Base-by-base conservation (phyloP, 2,797 vertebrate species). In the Chaetophractus vellerosus region DNA sequence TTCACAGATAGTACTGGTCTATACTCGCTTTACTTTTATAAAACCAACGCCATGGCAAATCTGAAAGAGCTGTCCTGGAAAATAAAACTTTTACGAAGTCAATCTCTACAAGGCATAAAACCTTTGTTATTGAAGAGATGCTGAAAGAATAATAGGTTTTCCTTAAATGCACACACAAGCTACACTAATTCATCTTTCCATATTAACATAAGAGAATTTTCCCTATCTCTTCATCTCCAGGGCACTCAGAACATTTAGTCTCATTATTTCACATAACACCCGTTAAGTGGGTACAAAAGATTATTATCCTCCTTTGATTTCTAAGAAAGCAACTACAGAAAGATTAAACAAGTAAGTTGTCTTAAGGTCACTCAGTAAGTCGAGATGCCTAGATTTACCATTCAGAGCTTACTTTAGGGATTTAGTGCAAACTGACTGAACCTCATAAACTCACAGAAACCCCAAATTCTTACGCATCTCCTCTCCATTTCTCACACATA, bases 251-350 rank as follows among this genome's bases (percentile, higher is more conserved):
- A 88, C 63, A 81, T 87, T 96, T 92, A 61, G 83, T 90, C 86
- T 96, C 76, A 93, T 93, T 95, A 90, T 88, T 96, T 94, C 84
- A 87, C 2, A 50, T 55, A 90, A 66, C 19, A 83, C 23, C 48
- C 15, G 23, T 90, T 96, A 96, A 84, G 41, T 95, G 81, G 81
- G 36, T 63, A 94, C 68, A 88, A 82, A 93, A 90, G 84, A 88
- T 94, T 76, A 95, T 79, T 91, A 96, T 69, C 55, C 36, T 91
- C 45, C 63, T 94, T 90, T 85, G 57, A 88, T 86, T 97, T 96
- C 91, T 79, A 96, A 94, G 91, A 94, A 96, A 81, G 48, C 4
- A 92, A 88, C 78, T 91, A 69, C 14, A 91, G 80, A 94, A 92
- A 88, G 45, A 84, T 94, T 85, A 95, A 95, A 38, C 21, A 88